Percentiles rank a stretch among this genome's conserved stretches.
Evolutionary conservation across 2,797 vertebrate genomes (phyloP).

Genomic region (Anomalospiza imberbis): DNA sequence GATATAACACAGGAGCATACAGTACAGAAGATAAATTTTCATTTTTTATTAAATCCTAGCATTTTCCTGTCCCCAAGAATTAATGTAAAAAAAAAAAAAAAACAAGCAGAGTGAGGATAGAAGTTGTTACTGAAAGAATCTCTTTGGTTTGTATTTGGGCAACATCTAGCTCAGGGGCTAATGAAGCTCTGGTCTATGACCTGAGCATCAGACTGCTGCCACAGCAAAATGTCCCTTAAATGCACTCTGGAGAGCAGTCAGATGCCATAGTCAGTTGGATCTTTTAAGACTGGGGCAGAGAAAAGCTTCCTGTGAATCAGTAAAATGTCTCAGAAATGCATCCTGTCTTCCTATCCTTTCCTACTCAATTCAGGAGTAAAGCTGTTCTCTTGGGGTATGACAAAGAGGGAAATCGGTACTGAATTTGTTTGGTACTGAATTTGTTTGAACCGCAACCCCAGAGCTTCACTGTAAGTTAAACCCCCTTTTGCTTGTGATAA

Average conservation of each 20-base stretch:
- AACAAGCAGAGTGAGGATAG: background rate
- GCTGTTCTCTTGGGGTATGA: background rate
- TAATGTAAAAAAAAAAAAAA: too few species aligned
- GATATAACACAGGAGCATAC: background rate
- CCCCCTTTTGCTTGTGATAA: background rate
- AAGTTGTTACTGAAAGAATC: background rate
- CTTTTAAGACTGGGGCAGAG: background rate
- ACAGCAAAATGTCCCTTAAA: constrained; percentile 22
- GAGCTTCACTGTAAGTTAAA: background rate
- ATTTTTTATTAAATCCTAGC: background rate
- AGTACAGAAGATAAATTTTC: background rate
- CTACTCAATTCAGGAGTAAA: background rate
- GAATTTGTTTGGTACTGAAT: background rate
- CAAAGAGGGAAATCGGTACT: background rate
- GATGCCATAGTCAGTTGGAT: background rate
- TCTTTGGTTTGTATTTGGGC: constrained; percentile 1
- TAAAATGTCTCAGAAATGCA: background rate
- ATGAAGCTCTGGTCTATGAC: constrained; percentile 11
- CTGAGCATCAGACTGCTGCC: background rate
- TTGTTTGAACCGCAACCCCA: background rate
- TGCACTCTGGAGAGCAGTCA: background rate
- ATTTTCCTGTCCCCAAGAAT: background rate
- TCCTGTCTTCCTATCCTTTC: background rate
- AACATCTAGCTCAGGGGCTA: background rate
- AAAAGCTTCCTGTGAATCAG: background rate